A percentile compares a stretch with the other conserved stretches of the same genome.
Evolutionary conservation across 2,888 invertebrate species (phyloP).

Genomic region (Drosophila conformis): DNA sequence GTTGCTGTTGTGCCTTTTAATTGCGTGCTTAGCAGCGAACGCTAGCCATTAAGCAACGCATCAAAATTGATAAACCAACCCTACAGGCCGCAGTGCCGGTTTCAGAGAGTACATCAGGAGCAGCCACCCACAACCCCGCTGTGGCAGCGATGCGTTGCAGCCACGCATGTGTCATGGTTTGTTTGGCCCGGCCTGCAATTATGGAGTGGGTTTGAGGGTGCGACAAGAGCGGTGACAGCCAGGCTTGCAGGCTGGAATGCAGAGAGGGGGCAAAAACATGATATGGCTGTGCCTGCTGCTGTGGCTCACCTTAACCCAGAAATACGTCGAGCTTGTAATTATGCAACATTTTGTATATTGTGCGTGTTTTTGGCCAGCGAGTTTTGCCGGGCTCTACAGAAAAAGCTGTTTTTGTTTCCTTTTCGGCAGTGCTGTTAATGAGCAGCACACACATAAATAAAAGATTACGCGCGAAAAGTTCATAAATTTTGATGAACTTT

Average conservation of each 20-base stretch:
- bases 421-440: constrained; percentile 49
- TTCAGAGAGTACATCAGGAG: background rate
- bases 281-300: constrained; percentile 20
- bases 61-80: constrained; percentile 69
- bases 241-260: background rate
- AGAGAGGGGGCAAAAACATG: background rate
- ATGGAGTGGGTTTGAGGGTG: constrained; percentile 44
- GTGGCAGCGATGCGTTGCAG: constrained; percentile 46
- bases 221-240: constrained; percentile 45
- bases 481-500: constrained; percentile 71
- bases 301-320: constrained; percentile 61
- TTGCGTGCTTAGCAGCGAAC: constrained; percentile 68
- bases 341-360: constrained; percentile 63
- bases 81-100: background rate
- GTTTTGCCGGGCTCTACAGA: background rate
- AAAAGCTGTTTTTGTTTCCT: background rate
- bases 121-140: constrained; percentile 2
- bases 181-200: constrained; percentile 49
- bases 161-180: constrained; percentile 53
- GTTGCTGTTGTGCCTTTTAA: constrained; percentile 56
- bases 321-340: constrained; percentile 54
- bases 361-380: background rate
- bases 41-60: constrained; percentile 68
- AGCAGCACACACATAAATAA: constrained; percentile 47
- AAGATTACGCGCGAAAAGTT: constrained; percentile 49